Conservation (phyloP, 2,113 vertebrate species). For the Hoplias malabaricus region DNA sequence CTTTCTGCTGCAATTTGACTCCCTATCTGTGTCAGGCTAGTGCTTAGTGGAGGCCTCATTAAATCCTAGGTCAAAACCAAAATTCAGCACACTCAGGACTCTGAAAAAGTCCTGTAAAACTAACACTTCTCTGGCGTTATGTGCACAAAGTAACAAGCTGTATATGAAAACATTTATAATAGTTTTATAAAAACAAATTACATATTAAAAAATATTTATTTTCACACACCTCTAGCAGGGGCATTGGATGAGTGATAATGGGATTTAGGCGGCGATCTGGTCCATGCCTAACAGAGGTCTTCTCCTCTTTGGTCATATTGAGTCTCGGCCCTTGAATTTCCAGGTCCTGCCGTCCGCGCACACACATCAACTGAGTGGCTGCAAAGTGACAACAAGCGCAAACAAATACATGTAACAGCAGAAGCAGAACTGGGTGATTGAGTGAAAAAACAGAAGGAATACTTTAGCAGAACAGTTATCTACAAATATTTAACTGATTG, state of each 20-base stretch:
- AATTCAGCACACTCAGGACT: too few relatives aligned
- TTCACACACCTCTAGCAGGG: slow-evolving; percentile 89
- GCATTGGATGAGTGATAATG: slow-evolving; percentile 90
- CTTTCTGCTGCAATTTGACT: not conserved
- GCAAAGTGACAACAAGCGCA: slow-evolving; percentile 63
- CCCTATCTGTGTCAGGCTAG: not conserved
- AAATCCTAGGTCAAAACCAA: not conserved
- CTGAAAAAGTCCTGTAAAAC: too few relatives aligned
- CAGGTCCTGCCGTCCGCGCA: slow-evolving; percentile 89
- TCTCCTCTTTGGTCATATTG: slow-evolving; percentile 96
- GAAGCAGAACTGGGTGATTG: not conserved
- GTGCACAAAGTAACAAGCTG: too few relatives aligned
- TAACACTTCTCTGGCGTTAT: too few relatives aligned
- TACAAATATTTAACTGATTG: too few relatives aligned
- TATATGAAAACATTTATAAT: too few relatives aligned
- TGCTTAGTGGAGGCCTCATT: not conserved
- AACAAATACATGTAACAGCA: not conserved
- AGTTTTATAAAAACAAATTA: too few relatives aligned
- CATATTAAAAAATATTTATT: too few relatives aligned
- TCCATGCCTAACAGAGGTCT: slow-evolving; percentile 88
- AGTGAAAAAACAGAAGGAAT: not conserved
- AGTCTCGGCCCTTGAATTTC: slow-evolving; percentile 93
- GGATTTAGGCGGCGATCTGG: slow-evolving; percentile 90
- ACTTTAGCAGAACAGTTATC: not conserved
- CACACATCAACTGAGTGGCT: slow-evolving; percentile 78